These are phyloP conservation scores for Lissocephala sabroskyi DNA, from an alignment of 2,888 invertebrate genomes.

Conservation along the genomic window DNA sequence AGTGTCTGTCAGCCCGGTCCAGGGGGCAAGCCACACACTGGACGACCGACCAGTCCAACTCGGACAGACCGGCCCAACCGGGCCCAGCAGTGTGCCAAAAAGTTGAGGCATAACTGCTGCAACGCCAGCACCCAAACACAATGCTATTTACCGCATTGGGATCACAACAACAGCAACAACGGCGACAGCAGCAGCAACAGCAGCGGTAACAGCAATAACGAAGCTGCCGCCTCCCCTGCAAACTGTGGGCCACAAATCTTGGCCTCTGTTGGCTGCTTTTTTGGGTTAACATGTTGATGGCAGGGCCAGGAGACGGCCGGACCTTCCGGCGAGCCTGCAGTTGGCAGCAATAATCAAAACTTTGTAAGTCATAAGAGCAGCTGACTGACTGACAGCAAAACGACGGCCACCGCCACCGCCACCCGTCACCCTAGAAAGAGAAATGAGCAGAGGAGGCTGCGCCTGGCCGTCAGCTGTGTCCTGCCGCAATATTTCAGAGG, in stretches of 20 bases:
- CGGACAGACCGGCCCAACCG: background rate
- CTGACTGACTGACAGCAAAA: constrained; percentile 4
- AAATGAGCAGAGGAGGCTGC: too few relatives aligned
- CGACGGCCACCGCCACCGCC: too few relatives aligned
- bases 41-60: background rate
- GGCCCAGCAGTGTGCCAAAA: constrained; percentile 2
- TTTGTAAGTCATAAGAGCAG: constrained; percentile 18
- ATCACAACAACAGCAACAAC: constrained; percentile 2
- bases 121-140: constrained; percentile 5
- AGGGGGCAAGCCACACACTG: background rate
- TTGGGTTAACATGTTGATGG: background rate
- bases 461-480: too few relatives aligned
- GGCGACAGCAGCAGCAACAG: constrained; percentile 6
- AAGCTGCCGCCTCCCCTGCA: background rate
- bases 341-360: constrained; percentile 55
- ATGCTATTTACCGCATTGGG: constrained; percentile 9
- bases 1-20: constrained; percentile 35
- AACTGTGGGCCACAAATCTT: background rate
- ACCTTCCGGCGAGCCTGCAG: constrained; percentile 11
- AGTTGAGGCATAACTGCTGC: constrained; percentile 6
- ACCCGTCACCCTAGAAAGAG: too few relatives aligned
- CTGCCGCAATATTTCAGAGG: too few relatives aligned
- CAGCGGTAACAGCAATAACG: constrained; percentile 14
- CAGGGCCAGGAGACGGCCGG: background rate
- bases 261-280: background rate